Evolutionary conservation across 2,113 vertebrate genomes (phyloP).

Genomic region (Antennarius striatus): DNA sequence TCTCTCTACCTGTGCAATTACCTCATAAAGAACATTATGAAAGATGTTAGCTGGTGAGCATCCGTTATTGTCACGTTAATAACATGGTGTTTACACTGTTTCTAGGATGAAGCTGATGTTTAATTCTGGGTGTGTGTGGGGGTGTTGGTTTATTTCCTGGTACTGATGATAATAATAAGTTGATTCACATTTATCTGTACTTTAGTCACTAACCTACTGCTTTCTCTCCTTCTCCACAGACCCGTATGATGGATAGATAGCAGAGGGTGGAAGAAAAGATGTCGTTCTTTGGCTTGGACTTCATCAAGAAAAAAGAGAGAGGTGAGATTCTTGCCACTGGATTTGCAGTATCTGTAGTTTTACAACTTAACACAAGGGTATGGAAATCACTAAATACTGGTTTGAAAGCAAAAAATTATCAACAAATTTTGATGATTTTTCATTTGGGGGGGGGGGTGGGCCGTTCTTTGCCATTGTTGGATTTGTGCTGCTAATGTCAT

Average conservation of each 20-base stretch:
- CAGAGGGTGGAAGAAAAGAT: constrained; percentile 71
- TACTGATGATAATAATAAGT: background rate
- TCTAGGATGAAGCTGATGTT: background rate
- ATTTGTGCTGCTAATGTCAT: too few relatives aligned
- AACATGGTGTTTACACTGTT: background rate
- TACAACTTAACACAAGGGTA: too few relatives aligned
- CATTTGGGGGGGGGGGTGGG: too few relatives aligned
- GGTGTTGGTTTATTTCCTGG: background rate
- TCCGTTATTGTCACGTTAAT: constrained; percentile 10
- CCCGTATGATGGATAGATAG: constrained; percentile 76
- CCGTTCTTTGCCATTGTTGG: too few relatives aligned
- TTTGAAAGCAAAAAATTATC: too few relatives aligned
- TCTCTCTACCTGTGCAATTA: background rate
- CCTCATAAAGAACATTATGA: constrained; percentile 48
- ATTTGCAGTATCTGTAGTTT: background rate
- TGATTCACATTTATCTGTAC: background rate
- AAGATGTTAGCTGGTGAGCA: constrained; percentile 24
- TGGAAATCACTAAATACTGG: too few relatives aligned
- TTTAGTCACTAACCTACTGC: background rate
- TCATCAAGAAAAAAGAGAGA: constrained; percentile 79
- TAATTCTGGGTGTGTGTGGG: background rate
- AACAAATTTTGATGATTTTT: too few relatives aligned
- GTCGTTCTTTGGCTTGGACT: constrained; percentile 83
- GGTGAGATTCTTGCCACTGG: constrained; percentile 61
- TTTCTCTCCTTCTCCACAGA: constrained; percentile 23